Base-by-base conservation (phyloP, 2,113 vertebrate genomes). In the Beaufortia kweichowensis region DNA sequence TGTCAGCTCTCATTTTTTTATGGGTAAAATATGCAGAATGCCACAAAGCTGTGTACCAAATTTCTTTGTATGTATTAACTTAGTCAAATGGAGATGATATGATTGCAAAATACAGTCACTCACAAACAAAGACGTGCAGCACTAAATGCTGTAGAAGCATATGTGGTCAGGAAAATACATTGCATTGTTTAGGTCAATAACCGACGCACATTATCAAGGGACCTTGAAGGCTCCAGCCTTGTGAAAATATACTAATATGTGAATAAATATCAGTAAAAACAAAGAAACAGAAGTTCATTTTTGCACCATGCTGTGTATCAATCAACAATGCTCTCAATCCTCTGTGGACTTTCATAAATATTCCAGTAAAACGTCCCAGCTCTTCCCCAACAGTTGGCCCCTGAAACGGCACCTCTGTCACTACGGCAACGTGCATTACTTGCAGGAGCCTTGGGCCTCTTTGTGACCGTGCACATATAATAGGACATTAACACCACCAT, bases 121-220 rank as follows among this genome's bases (percentile, higher is more conserved):
- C 48, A 57, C 50, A 74, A 3, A 17, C 50, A 41, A 50, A 41
- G 66, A 24, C 53, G 50, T 62, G 14, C 43, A n/a, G 14, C 35
- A 39, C 35, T 39, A 72, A 79, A 77, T 26, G 17, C 55, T 67
- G 67, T 76, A 35, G 31, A 35, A 55, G 28, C 29, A 29, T 0
- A 46, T n/a, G 26, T 50, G 48, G n/a, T 50, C 26, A 35, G n/a
- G 19, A 55, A n/a, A 57, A 31, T 29, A 17, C 21, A 26, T 33
- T 66, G 7, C 4, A 7, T 19, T 71, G 4, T 65, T 75, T 79
- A 48, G 43, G 69, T 85, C 80, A 85, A 85, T 85, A 84, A 85
- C 84, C 78, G 55, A 86, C 85, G 84, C 33, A n/a, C 11, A 26
- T 29, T 70, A 79, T 77, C 69, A 26, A 26, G 70, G 68, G 80